Conservation (phyloP, 2,113 vertebrate genomes). For the Scomber scombrus region DNA sequence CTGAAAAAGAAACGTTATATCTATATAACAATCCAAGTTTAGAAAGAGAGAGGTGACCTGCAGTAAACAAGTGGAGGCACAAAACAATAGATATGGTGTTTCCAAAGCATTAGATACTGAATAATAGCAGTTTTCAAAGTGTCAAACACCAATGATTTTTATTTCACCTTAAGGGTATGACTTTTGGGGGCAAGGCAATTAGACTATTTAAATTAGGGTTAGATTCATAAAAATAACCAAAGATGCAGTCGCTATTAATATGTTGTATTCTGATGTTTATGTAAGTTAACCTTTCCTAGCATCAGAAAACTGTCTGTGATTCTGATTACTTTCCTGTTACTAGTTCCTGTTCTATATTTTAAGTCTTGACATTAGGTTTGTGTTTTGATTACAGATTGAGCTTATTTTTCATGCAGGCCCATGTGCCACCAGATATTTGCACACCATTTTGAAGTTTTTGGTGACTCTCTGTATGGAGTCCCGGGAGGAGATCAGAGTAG, state of each 20-base stretch:
- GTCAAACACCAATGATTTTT: no score
- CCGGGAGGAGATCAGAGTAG: neutral
- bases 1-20: slow-evolving; percentile 21
- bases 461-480: slow-evolving; percentile 4
- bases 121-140: no score
- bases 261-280: no score
- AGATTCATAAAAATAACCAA: no score
- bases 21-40: neutral
- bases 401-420: neutral
- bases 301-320: no score
- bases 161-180: no score
- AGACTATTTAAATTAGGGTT: no score
- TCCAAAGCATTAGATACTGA: slow-evolving; percentile 85
- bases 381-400: neutral
- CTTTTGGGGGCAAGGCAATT: no score
- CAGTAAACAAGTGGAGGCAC: no score
- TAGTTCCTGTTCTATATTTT: slow-evolving; percentile 40
- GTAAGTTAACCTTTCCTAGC: no score
- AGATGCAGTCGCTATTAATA: no score
- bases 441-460: neutral
- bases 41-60: neutral
- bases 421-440: neutral
- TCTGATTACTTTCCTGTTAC: slow-evolving; percentile 71
- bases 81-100: slow-evolving; percentile 62
- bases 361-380: neutral